Percentiles rank a stretch among this genome's conserved stretches.
These are phyloP conservation scores for Lepus americanus DNA, from an alignment of 2,113 vertebrate genomes.

Conservation along the genomic window DNA sequence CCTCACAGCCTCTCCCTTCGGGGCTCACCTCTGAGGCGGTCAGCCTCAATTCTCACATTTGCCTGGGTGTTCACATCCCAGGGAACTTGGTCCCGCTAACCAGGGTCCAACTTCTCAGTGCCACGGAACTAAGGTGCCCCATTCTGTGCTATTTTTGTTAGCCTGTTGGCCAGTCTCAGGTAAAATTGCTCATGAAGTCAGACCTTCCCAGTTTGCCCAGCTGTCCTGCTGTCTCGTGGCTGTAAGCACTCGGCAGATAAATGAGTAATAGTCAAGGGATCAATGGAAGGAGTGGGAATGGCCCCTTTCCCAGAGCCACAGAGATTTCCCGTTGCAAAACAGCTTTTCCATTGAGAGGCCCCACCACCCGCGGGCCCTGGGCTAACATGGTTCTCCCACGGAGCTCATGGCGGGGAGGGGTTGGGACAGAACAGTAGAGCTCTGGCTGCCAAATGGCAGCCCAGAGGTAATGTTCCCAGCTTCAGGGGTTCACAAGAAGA, in stretches of 20 bases:
- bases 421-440: neutral
- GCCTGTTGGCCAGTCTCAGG: neutral
- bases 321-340: neutral
- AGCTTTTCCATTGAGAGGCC: neutral
- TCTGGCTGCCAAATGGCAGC: neutral
- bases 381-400: neutral
- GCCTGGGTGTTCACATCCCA: neutral
- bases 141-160: neutral
- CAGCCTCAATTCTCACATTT: rapidly evolving
- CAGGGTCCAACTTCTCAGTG: neutral
- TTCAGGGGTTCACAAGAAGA: neutral
- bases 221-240: too few relatives aligned
- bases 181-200: neutral
- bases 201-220: neutral
- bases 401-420: rapidly evolving
- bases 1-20: rapidly evolving
- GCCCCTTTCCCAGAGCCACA: neutral
- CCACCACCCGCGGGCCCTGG: neutral
- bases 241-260: neutral
- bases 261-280: neutral
- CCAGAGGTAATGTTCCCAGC: neutral
- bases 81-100: neutral
- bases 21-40: neutral
- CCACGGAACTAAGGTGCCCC: neutral
- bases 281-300: neutral